phyloP scores from a whole-genome alignment of 2,888 invertebrate genomes.

The Stenodema calcarata region DNA sequence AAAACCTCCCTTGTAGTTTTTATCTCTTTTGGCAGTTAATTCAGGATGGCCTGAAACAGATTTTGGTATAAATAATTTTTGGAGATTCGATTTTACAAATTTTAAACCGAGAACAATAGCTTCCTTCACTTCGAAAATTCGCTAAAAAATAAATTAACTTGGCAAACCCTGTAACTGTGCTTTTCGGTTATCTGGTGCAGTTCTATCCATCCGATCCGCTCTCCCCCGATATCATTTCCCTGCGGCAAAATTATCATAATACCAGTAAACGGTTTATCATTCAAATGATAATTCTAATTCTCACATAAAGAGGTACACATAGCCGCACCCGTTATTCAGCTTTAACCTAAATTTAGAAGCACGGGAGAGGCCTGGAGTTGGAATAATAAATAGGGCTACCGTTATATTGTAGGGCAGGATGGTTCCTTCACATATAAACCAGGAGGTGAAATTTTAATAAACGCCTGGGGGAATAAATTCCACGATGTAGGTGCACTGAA shows the following conservation, averaged over 20 bases:
- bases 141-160: too few species aligned
- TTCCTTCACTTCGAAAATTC: too few species aligned
- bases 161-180: too few species aligned
- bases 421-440: not conserved
- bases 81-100: too few species aligned
- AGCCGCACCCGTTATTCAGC: not conserved
- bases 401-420: not conserved
- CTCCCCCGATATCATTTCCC: not conserved
- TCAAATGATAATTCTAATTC: constrained; percentile 20
- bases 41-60: too few species aligned
- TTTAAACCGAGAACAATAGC: too few species aligned
- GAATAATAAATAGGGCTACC: not conserved
- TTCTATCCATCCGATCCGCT: not conserved
- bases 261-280: not conserved
- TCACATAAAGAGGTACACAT: constrained; percentile 8
- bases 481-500: not conserved
- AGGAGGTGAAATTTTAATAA: not conserved
- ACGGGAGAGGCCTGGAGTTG: not conserved
- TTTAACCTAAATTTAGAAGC: not conserved
- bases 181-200: too few species aligned
- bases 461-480: not conserved
- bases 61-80: too few species aligned
- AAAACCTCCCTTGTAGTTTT: too few species aligned
- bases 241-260: not conserved
- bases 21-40: too few species aligned